Conservation (phyloP, 2,888 invertebrate genomes). For the Diadegma fenestrale region DNA sequence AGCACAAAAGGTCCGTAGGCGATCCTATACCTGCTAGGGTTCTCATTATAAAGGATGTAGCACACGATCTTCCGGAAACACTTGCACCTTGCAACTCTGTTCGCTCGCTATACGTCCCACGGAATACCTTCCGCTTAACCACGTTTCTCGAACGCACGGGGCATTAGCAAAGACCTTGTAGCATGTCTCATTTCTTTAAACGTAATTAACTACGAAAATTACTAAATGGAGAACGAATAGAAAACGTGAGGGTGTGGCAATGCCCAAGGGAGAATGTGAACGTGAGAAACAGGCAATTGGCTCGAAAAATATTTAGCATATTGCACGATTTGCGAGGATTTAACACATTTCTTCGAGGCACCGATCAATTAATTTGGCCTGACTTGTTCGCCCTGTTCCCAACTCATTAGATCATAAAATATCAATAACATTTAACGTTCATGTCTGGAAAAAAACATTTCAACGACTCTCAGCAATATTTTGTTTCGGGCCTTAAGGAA, state of each 20-base stretch:
- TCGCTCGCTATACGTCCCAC: conserved; percentile 29
- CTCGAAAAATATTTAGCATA: not conserved
- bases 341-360: no score
- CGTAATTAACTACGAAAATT: conserved; percentile 45
- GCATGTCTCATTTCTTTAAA: conserved; percentile 31
- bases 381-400: no score
- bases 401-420: no score
- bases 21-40: conserved; percentile 39
- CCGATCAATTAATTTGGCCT: no score
- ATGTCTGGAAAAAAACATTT: no score
- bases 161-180: conserved; percentile 23
- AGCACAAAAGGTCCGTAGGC: conserved; percentile 40
- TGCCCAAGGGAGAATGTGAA: not conserved
- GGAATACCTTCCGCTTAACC: conserved; percentile 44
- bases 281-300: not conserved
- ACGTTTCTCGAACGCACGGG: conserved; percentile 20
- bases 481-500: no score
- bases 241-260: not conserved
- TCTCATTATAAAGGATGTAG: conserved; percentile 62
- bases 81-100: not conserved
- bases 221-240: not conserved
- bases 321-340: no score
- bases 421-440: no score
- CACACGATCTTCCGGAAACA: conserved; percentile 24
- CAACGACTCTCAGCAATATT: no score